These are phyloP conservation scores for Thamnophis elegans DNA, from an alignment of 2,797 vertebrate genomes.

Conservation along the genomic window DNA sequence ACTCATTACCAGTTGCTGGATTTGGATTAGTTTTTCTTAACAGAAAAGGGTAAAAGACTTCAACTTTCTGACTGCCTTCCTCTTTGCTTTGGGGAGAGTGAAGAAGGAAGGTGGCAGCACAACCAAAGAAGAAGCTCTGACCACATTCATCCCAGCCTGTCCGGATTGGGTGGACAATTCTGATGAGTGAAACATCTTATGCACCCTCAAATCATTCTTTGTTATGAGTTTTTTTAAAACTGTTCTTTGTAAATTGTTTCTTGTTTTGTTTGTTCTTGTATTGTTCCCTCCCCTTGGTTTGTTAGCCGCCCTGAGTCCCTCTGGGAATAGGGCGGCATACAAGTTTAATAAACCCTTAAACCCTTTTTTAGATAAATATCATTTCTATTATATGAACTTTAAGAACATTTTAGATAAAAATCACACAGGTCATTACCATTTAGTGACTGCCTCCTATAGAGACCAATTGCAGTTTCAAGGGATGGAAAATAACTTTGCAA, in stretches of 20 bases:
- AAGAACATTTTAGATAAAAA: neutral
- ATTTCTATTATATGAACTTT: neutral
- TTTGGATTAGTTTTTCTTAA: neutral
- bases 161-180: neutral
- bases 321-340: no score
- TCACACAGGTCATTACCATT: neutral
- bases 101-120: neutral
- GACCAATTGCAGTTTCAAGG: neutral
- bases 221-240: no score
- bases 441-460: neutral
- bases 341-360: no score
- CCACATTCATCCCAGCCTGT: neutral
- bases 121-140: neutral
- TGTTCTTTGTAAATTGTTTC: no score
- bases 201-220: neutral
- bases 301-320: no score
- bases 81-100: neutral
- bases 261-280: no score
- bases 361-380: neutral
- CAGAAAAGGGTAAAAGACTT: neutral
- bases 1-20: neutral
- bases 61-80: neutral
- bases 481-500: neutral
- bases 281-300: no score
- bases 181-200: neutral